phyloP scores from a whole-genome alignment of 2,888 invertebrate genomes.

The Brachypalpus laphriformis region DNA sequence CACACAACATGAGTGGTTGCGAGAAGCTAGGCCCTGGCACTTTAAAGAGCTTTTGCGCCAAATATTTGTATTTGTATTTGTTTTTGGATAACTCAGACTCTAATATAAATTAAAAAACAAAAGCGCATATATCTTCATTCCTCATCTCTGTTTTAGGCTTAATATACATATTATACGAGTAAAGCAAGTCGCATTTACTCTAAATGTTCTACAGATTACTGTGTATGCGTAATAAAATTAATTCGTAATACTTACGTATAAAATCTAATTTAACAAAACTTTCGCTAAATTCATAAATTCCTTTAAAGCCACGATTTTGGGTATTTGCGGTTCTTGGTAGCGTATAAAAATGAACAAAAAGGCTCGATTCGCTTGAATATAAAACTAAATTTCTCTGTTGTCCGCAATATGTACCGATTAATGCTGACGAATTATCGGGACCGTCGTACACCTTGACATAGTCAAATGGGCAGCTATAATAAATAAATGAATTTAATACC shows the following conservation, averaged over 20 bases:
- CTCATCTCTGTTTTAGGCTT: too few species aligned
- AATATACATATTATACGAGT: too few species aligned
- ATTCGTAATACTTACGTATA: slow-evolving; percentile 83
- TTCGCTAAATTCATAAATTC: slow-evolving; percentile 99
- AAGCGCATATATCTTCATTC: too few species aligned
- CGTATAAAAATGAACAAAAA: slow-evolving; percentile 96
- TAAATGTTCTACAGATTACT: too few species aligned
- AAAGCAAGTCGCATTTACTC: too few species aligned
- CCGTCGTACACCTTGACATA: slow-evolving; percentile 99
- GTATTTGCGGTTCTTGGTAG: slow-evolving; percentile 95
- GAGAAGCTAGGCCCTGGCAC: too few species aligned
- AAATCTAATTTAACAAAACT: slow-evolving; percentile 98
- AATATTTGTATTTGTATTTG: too few species aligned
- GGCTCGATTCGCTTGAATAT: slow-evolving; percentile 95
- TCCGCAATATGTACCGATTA: slow-evolving; percentile 98
- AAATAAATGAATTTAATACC: background rate
- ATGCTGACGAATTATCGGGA: slow-evolving; percentile 92
- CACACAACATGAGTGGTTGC: too few species aligned
- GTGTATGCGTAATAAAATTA: too few species aligned
- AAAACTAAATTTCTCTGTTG: slow-evolving; percentile 97
- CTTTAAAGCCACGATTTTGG: slow-evolving; percentile 99
- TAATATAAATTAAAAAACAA: too few species aligned
- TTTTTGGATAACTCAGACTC: too few species aligned
- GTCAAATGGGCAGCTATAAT: slow-evolving; percentile 97
- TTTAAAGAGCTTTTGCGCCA: too few species aligned